These are phyloP conservation scores for Zelostemma sp. DNA, from an alignment of 1,140 invertebrate genomes.

Conservation along the genomic window DNA sequence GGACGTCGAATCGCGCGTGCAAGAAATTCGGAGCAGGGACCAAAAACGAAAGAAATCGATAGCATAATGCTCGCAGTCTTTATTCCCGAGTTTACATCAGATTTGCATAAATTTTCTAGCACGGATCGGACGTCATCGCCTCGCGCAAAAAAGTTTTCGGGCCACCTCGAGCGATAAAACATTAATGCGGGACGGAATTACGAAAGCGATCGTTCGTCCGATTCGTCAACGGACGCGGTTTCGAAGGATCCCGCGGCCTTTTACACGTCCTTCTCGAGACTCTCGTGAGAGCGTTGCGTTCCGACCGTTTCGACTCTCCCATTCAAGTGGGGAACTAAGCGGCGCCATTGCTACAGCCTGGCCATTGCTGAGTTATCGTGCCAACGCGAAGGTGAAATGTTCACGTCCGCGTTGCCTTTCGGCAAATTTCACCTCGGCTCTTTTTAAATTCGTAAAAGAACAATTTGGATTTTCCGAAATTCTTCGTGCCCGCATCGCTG, in stretches of 20 bases:
- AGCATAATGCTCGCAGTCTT: no score
- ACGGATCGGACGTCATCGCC: no score
- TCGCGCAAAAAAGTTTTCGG: no score
- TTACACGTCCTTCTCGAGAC: conserved; percentile 34
- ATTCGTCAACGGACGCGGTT: conserved; percentile 22
- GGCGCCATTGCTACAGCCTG: conserved; percentile 14
- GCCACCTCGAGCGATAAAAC: not conserved
- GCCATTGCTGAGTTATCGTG: not conserved
- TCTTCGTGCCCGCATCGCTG: no score
- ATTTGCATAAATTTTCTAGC: no score
- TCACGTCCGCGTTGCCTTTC: conserved; percentile 1
- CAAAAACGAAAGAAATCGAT: no score
- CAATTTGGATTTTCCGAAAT: no score
- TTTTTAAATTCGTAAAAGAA: not conserved
- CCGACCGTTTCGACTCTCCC: conserved; percentile 11
- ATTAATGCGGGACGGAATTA: conserved; percentile 12
- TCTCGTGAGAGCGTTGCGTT: conserved; percentile 23
- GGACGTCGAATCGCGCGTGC: no score
- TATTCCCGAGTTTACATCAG: no score
- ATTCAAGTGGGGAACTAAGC: conserved; percentile 14
- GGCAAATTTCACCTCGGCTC: not conserved
- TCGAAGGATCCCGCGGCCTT: conserved; percentile 23
- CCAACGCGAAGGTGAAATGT: conserved; percentile 9
- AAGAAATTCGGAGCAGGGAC: no score
- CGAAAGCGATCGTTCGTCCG: not conserved